Evolutionary conservation across 2,888 invertebrate species (phyloP), one percentile per base, ranked within the genome.

Genomic region (Eledona agricola): DNA sequence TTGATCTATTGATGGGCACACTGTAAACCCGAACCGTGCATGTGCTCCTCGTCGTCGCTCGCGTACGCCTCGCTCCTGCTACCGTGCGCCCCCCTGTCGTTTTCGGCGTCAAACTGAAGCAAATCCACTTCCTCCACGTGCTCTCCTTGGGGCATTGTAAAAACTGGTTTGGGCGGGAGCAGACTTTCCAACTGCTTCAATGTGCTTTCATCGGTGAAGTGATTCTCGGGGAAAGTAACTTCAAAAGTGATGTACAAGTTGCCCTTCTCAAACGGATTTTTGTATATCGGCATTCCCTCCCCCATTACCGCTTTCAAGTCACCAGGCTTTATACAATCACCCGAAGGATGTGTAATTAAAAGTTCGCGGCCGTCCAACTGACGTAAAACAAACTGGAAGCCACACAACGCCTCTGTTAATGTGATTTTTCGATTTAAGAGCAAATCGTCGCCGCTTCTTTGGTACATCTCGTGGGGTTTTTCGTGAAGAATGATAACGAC

Each of bases 271-370:
- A 89, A 89, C 3, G 93, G 91, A 75, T 89, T 89, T 72, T 88
- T 89, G 67, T 85, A 85, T 20, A 84, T 80, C 1, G 96, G 96
- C 95, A 96, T 96, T 11, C 96, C 96, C 76, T 95, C 93, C 2
- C 88, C 89, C 55, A 80, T 79, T 46, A 96, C 85, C 55, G 87
- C 85, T 73, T 89, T 90, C 1, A 90, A 77, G 69, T 84, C 83
- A 73, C 90, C 91, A 42, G 93, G 93, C 67, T 89, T 87, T 57
- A 96, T 84, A 9, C 96, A 87, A 63, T 89, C 84, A 7, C 95
- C 96, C 2, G 90, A 83, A 38, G 85, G 81, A 64, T 87, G 88
- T 72, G 83, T 86, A 43, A 97, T 81, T 40, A 93, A 79, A 54
- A 96, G 78, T 68, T 89, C 86, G 32, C 95, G 82, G 0, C 91